Conservation (phyloP, 2,888 invertebrate genomes). For the Platycheirus rosarum region DNA sequence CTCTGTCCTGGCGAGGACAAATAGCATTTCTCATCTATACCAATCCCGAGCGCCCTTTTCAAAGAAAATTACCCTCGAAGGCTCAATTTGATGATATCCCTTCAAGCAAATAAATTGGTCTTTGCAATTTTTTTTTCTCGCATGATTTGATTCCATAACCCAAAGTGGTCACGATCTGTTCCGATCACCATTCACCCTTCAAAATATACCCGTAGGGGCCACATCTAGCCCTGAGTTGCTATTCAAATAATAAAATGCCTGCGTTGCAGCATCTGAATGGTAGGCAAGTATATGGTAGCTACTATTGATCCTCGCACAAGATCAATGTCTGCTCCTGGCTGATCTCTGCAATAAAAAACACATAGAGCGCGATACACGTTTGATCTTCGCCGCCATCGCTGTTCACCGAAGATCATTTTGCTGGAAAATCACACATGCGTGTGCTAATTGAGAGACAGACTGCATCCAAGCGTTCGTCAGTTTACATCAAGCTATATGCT, state of each 20-base stretch:
- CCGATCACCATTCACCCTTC: conserved; percentile 52
- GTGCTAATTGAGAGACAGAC: conserved; percentile 72
- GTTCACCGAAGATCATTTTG: conserved; percentile 46
- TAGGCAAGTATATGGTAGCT: conserved; percentile 54
- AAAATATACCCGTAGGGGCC: conserved; percentile 8
- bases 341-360: conserved; percentile 68
- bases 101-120: conserved; percentile 64
- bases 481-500: conserved; percentile 33
- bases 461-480: conserved; percentile 44
- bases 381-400: conserved; percentile 46
- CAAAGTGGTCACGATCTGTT: conserved; percentile 65
- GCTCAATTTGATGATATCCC: conserved; percentile 28
- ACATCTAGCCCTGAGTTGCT: conserved; percentile 67
- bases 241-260: conserved; percentile 60
- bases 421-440: conserved; percentile 71
- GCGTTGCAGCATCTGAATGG: conserved; percentile 35
- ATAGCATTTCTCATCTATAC: conserved; percentile 29
- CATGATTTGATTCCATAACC: conserved; percentile 68
- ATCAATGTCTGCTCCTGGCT: conserved; percentile 61
- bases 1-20: conserved; percentile 23
- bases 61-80: conserved; percentile 39
- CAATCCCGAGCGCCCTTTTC: conserved; percentile 45
- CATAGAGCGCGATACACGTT: conserved; percentile 43
- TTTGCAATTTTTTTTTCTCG: conserved; percentile 54
- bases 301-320: conserved; percentile 61